These are phyloP conservation scores for Arenaria interpres DNA, from an alignment of 2,113 vertebrate genomes.

Conservation along the genomic window DNA sequence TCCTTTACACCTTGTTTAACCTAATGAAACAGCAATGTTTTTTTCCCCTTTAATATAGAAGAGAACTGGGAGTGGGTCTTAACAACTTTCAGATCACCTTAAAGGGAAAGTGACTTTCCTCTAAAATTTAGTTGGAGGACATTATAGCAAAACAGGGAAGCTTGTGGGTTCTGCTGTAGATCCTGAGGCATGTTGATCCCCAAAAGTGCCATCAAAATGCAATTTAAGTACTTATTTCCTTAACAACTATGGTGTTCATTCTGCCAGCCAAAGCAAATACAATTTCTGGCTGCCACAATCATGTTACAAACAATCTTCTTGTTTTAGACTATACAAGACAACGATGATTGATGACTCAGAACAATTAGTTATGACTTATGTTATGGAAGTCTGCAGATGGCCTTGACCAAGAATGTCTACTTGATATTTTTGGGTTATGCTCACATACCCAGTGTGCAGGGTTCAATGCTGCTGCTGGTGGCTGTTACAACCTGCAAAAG, in stretches of 20 bases:
- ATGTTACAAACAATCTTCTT: neutral
- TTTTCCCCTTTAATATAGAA: neutral
- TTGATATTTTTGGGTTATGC: neutral
- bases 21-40: neutral
- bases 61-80: neutral
- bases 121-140: neutral
- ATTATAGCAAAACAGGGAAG: neutral
- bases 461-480: neutral
- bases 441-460: neutral
- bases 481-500: neutral
- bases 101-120: neutral
- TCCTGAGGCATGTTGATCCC: neutral
- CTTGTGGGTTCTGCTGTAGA: neutral
- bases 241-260: neutral
- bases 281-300: neutral
- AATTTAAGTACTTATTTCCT: neutral
- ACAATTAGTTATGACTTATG: neutral
- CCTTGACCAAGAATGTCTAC: neutral
- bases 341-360: neutral
- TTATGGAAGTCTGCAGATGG: neutral
- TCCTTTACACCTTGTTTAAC: constrained; percentile 21
- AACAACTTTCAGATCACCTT: neutral
- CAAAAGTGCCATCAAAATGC: neutral
- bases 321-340: neutral
- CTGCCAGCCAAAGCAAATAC: neutral